Evolutionary conservation across 2,888 invertebrate genomes (phyloP).

Genomic region (Pterostichus niger): DNA sequence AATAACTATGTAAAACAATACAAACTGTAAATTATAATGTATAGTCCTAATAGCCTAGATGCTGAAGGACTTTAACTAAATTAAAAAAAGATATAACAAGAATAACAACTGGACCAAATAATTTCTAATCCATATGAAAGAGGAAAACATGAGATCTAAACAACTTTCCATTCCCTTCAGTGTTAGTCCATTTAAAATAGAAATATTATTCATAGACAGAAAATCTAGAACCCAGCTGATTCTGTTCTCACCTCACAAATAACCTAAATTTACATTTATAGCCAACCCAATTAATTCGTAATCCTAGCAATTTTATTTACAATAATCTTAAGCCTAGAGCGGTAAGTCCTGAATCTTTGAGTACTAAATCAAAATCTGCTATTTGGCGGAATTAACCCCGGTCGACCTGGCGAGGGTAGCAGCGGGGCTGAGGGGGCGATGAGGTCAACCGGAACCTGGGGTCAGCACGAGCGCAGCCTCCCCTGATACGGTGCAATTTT

Average conservation of each 20-base stretch:
- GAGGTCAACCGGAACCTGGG: conserved; percentile 38
- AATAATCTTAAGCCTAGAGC: conserved; percentile 19
- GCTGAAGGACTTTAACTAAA: too few relatives aligned
- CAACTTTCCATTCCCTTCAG: too few relatives aligned
- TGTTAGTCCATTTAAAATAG: too few relatives aligned
- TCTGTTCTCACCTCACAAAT: not conserved
- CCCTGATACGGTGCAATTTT: conserved; percentile 63
- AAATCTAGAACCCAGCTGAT: too few relatives aligned
- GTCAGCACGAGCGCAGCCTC: conserved; percentile 43
- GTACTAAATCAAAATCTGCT: conserved; percentile 54
- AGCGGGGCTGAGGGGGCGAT: not conserved
- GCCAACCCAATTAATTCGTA: conserved; percentile 8
- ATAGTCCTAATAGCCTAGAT: too few relatives aligned
- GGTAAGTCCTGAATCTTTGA: conserved; percentile 13
- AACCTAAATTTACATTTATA: conserved; percentile 15
- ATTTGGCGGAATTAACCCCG: conserved; percentile 52
- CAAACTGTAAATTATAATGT: too few relatives aligned
- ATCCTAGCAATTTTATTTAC: conserved; percentile 20
- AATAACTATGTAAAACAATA: too few relatives aligned
- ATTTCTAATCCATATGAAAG: too few relatives aligned
- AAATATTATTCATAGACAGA: too few relatives aligned
- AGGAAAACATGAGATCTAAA: too few relatives aligned
- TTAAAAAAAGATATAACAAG: too few relatives aligned
- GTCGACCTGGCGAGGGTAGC: conserved; percentile 1
- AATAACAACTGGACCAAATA: too few relatives aligned